Base-by-base conservation (phyloP, 2,888 invertebrate genomes). In the Standfussiana lucernea region DNA sequence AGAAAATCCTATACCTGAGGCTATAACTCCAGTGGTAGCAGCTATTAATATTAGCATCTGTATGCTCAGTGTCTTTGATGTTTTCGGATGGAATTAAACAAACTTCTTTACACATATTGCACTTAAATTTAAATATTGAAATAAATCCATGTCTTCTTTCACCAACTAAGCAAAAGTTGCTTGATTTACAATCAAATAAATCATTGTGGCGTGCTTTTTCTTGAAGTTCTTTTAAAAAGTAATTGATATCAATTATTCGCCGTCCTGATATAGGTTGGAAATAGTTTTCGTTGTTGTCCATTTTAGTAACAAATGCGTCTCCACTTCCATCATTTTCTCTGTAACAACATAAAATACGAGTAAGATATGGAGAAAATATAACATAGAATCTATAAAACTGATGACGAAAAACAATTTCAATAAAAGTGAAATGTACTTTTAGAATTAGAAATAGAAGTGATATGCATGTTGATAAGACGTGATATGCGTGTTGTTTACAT, bases 181-280 rank as follows among this genome's bases (percentile, higher is more conserved):
- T n/a, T 40, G 15, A 56, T 28, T 18, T 56, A 4, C 69, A 69
- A 15, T 71, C 28, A 61, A 71, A 71, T 35, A 71, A 70, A 56
- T 21, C 7, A 18, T 69, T 69, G 15, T 69, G 69, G 18, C 40
- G 69, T 10, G 40, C 69, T 69, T 56, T 70, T 61, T 70, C 70
- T 70, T 70, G 70, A 1, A 61, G 11, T 21, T 70, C 24, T 10
- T 42, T 21, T 59, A 70, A 42, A 70, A 70, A 28, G 5, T 42
- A 61, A 70, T 70, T 70, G 2, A 61, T 70, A 61, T 70, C 70
- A 32, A 70, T 61, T 13, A 61, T 70, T 61, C 70, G 62, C 32
- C 70, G 61, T 70, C 61, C 70, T 1, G 32, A 45, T 11, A 70
- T 45, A 1, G 42, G 59, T 59, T 42, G 70, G 2, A 70, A 69